These are phyloP conservation scores for Aphaenogaster ashmeadi DNA, from an alignment of 1,140 invertebrate genomes.

Conservation along the genomic window DNA sequence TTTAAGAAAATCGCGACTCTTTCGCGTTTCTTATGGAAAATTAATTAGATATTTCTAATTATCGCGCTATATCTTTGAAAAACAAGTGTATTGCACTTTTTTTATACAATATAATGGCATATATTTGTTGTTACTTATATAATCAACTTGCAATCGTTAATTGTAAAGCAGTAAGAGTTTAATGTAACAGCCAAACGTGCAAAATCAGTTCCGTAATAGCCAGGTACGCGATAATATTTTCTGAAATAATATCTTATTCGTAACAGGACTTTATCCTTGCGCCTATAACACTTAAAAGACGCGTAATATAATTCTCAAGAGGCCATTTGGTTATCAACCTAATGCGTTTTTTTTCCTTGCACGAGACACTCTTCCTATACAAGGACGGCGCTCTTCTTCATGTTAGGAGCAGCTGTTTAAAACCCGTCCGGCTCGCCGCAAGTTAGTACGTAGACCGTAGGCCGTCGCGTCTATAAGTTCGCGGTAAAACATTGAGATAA, in stretches of 20 bases:
- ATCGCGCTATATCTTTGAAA: background rate
- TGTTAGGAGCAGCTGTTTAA: slow-evolving; percentile 41
- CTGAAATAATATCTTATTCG: slow-evolving; percentile 2
- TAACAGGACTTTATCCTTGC: slow-evolving; percentile 8
- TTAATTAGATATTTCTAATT: slow-evolving; percentile 9
- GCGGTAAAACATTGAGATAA: slow-evolving; percentile 53
- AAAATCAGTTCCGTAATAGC: background rate
- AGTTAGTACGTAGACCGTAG: slow-evolving; percentile 44
- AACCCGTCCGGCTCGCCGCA: slow-evolving; percentile 24
- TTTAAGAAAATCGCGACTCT: background rate
- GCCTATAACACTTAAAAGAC: slow-evolving; percentile 20
- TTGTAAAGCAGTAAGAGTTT: background rate
- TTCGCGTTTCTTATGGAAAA: background rate
- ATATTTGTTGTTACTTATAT: background rate
- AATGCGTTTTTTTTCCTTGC: slow-evolving; percentile 20
- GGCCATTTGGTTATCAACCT: slow-evolving; percentile 30
- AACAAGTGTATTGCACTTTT: background rate
- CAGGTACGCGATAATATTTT: background rate
- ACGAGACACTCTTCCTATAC: slow-evolving; percentile 2
- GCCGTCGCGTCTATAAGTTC: background rate
- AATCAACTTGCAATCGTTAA: background rate
- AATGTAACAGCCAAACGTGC: background rate
- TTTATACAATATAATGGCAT: background rate
- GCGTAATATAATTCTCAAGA: slow-evolving; percentile 29
- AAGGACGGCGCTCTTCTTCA: background rate